Evolutionary conservation across 2,888 invertebrate genomes (phyloP), one percentile per base, ranked within the genome.

Genomic region (Pharmacophagus antenor): DNA sequence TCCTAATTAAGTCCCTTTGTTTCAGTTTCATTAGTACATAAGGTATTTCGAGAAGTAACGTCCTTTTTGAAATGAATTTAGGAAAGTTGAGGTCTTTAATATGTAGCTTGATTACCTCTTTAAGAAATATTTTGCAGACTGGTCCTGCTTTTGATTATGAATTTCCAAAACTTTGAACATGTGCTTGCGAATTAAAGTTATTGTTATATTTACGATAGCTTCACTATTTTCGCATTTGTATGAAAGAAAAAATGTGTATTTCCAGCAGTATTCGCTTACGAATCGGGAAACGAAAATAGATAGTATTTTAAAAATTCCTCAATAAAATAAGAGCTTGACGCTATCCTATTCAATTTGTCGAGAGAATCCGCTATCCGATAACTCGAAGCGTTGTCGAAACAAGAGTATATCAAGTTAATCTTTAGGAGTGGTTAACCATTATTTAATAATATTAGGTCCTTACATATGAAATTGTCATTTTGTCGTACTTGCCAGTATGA

Each of bases 1-100:
- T 41, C 50, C 50, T 60, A 60, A 60, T 60, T 60, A 60, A 56
- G 55, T 60, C 55, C 60, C 55, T 46, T n/a, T 23, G 50, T 46
- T 60, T 48, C 22, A 17, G 31, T 50, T 59, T 60, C 46, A 60
- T 50, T 50, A 47, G 55, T 51, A 37, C 37, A 18, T 56, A 44
- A 56, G 37, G 37, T 20, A n/a, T 44, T 18, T 44, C 18, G 18
- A 18, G 18, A 44, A n/a, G 17, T 44, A 10, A 44, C 18, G n/a
- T 44, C 17, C 10, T 44, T 44, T 20, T 7, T 42, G 17, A 15
- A 44, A 44, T 15, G 42, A 44, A 18, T 54, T 54, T 27, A n/a
- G 25, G 7, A 49, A 49, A 44, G 18, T 17, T 18, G 42, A 44
- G 18, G n/a, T n/a, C n/a, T n/a, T n/a, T n/a, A n/a, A n/a, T n/a